Evolutionary conservation across 2,113 vertebrate genomes (phyloP), one percentile per base, ranked within the genome.

Genomic region (Ahaetulla prasina): DNA sequence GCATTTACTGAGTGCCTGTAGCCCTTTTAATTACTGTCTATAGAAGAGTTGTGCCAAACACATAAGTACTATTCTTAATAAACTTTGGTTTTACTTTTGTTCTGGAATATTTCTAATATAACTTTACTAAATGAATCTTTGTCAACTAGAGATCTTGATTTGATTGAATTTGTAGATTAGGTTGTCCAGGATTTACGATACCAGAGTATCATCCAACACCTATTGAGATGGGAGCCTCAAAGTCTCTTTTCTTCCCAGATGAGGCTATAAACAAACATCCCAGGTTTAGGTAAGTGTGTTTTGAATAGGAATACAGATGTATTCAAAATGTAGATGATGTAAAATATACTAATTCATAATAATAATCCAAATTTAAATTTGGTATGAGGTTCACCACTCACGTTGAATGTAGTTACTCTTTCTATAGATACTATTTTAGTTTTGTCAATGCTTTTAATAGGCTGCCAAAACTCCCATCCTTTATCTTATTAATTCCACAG

Each of bases 211-310:
- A 94, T n/a, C 99, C 99, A 39, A 99, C 96, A 0, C 98, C 99
- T 0, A 97, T 98, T 27, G 99, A 99, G 96, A 97, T 95, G 94
- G 98, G 99, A 92, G 99, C 97, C 89, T 99, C 99, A 25, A 99
- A 98, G 96, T 99, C 99, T 0, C 98, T 99, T 53, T 99, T 99
- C 96, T 99, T 99, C 95, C 99, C 99, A 6, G 99, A 99, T 90
- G 98, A 99, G 98, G 99, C 99, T 63, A 99, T 99, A 95, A 99
- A 98, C 97, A 98, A 97, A 92, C 99, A 99, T 95, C 99, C 99
- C 3, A 98, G 99, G 93, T 99, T 99, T 96, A 98, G 99, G 99
- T 99, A 95, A 95, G 96, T 94, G 30, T 47, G 52, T 50, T 49
- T 60, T 4, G 14, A 57, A 35, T 63, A 45, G 23, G n/a, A 90